These are phyloP conservation scores for Tetraneura akinire DNA, from an alignment of 1,140 invertebrate species.

Conservation along the genomic window DNA sequence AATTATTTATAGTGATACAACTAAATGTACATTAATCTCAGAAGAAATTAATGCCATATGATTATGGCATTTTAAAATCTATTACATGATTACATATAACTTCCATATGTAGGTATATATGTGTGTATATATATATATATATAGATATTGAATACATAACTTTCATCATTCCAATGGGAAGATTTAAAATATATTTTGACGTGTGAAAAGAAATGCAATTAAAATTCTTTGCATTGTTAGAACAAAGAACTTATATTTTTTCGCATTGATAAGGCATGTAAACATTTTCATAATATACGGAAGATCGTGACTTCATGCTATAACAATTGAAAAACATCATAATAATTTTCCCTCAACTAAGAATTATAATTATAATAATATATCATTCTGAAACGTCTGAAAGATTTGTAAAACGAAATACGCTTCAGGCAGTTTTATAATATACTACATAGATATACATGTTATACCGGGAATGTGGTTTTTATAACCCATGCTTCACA, in stretches of 20 bases:
- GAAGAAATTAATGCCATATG: too few relatives aligned
- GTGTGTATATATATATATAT: too few relatives aligned
- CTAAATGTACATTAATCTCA: too few relatives aligned
- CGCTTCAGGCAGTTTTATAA: background rate
- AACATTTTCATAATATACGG: slow-evolving; percentile 26
- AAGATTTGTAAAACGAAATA: slow-evolving; percentile 38
- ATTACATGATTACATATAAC: too few relatives aligned
- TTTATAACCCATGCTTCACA: background rate
- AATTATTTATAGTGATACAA: too few relatives aligned
- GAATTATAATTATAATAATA: slow-evolving; percentile 35
- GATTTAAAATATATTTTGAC: background rate
- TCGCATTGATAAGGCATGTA: slow-evolving; percentile 14
- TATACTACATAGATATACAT: background rate
- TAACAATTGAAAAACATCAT: slow-evolving; percentile 25
- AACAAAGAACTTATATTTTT: slow-evolving; percentile 16
- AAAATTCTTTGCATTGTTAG: background rate
- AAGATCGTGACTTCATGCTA: slow-evolving; percentile 5
- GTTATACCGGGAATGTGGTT: slow-evolving; percentile 28
- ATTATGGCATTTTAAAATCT: too few relatives aligned
- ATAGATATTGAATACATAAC: too few relatives aligned
- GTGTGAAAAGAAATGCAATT: slow-evolving; percentile 36
- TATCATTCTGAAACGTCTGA: background rate
- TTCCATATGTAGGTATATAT: too few relatives aligned
- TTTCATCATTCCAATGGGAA: too few relatives aligned
- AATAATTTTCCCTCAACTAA: background rate